A percentile compares a stretch with the other conserved stretches of the same genome.
Evolutionary conservation across 53 echinoderm and acorn worm species (phyloP).

Genomic region (Temnopleurus reevesii): DNA sequence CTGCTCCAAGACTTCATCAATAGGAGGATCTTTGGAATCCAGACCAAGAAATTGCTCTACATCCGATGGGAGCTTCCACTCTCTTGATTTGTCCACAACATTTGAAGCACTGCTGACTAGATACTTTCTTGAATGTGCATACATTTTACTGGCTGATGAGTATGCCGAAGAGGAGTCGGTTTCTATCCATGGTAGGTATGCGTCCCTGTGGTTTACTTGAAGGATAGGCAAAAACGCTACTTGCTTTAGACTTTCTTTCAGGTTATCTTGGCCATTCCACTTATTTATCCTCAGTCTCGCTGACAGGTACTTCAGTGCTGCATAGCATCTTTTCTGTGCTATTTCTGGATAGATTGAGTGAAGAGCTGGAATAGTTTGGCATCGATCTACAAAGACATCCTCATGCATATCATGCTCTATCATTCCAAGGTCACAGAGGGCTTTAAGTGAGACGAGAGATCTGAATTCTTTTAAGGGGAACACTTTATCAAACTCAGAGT

Average conservation of each 20-base stretch:
- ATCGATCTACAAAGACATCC: slow-evolving; percentile 10
- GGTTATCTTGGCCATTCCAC: background rate
- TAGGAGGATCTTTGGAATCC: background rate
- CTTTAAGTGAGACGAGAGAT: background rate
- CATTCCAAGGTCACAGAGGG: slow-evolving; percentile 4
- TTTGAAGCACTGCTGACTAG: slow-evolving; percentile 22
- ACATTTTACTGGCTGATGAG: slow-evolving; percentile 18
- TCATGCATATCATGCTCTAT: background rate
- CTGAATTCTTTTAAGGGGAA: slow-evolving; percentile 15
- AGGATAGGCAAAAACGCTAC: slow-evolving; percentile 1
- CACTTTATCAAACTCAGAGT: background rate
- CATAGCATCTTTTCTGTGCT: background rate
- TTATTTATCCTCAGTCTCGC: background rate
- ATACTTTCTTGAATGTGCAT: background rate
- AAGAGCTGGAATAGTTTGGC: background rate
- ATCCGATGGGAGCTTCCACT: background rate
- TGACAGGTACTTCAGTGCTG: slow-evolving; percentile 14
- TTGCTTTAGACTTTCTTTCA: background rate
- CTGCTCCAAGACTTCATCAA: slow-evolving; percentile 35
- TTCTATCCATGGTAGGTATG: background rate
- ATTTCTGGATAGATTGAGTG: background rate
- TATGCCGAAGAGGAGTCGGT: background rate
- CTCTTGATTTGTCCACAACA: slow-evolving; percentile 21
- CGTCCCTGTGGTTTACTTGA: background rate
- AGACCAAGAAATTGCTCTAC: slow-evolving; percentile 50